A percentile compares a stretch with the other conserved stretches of the same genome.
Evolutionary conservation across 1,140 invertebrate species (phyloP).

Genomic region (Brachionus rubens): DNA sequence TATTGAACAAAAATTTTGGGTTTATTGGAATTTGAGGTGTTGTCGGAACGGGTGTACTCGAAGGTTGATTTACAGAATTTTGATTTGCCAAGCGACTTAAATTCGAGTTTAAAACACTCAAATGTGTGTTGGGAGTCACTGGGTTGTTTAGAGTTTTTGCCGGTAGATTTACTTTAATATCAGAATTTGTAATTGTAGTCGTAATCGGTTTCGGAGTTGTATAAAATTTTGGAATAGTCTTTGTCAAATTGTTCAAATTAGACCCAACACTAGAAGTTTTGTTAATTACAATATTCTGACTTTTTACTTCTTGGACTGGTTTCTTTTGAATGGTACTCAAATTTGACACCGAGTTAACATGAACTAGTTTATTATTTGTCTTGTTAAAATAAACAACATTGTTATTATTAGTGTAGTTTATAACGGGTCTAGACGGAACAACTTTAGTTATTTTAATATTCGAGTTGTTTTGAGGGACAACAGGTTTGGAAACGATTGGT

Average conservation of each 20-base stretch:
- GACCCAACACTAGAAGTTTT: not conserved
- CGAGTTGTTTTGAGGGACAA: not conserved
- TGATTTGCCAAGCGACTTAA: not conserved
- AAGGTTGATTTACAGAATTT: too few relatives aligned
- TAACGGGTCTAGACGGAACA: not conserved
- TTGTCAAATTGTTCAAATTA: not conserved
- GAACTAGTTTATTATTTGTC: constrained; percentile 27
- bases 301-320: not conserved
- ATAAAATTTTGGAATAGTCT: constrained; percentile 4
- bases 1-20: not conserved
- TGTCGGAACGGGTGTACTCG: too few relatives aligned
- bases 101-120: constrained; percentile 15
- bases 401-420: not conserved
- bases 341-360: not conserved
- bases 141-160: not conserved
- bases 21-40: not conserved
- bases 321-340: constrained; percentile 18
- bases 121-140: not conserved
- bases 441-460: constrained; percentile 43
- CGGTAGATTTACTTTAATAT: not conserved
- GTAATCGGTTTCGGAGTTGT: constrained; percentile 11
- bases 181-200: not conserved
- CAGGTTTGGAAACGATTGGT: not conserved
- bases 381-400: constrained; percentile 26
- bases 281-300: not conserved